These are phyloP conservation scores for Drosophila atroscutellata DNA, from an alignment of 2,888 invertebrate genomes.

Conservation along the genomic window DNA sequence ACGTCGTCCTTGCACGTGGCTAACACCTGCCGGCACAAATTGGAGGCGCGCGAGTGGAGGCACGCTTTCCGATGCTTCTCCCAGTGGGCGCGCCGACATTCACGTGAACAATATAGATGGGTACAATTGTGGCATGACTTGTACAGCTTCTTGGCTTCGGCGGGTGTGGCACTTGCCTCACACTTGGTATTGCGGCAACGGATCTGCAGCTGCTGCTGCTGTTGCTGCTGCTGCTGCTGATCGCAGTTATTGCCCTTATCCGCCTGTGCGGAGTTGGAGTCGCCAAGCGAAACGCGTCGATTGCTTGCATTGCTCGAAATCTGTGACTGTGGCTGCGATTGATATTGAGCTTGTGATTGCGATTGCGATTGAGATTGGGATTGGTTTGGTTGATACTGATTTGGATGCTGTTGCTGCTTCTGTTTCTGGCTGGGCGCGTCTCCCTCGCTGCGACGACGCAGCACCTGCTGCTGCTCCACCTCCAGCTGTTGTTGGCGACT, in stretches of 20 bases:
- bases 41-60: constrained; percentile 95
- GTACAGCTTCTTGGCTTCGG: constrained; percentile 92
- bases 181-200: constrained; percentile 94
- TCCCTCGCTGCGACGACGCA: constrained; percentile 88
- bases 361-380: constrained; percentile 21
- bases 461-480: constrained; percentile 82
- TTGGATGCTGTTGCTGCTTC: constrained; percentile 56
- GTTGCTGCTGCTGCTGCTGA: constrained; percentile 46
- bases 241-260: constrained; percentile 51
- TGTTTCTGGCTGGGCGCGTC: constrained; percentile 85
- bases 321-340: constrained; percentile 9
- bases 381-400: constrained; percentile 9
- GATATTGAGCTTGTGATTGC: constrained; percentile 23
- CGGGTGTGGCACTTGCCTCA: constrained; percentile 89
- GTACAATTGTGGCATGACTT: constrained; percentile 98
- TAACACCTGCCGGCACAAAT: constrained; percentile 93
- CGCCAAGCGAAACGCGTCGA: constrained; percentile 88
- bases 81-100: constrained; percentile 96
- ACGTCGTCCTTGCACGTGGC: constrained; percentile 92
- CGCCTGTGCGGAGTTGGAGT: constrained; percentile 82
- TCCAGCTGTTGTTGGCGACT: constrained; percentile 66
- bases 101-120: constrained; percentile 96
- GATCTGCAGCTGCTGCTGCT: constrained; percentile 85
- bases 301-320: constrained; percentile 44
- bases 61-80: constrained; percentile 96